Base-by-base conservation (phyloP, 92 coral and sea anemone genomes). In the Siderastrea siderea region DNA sequence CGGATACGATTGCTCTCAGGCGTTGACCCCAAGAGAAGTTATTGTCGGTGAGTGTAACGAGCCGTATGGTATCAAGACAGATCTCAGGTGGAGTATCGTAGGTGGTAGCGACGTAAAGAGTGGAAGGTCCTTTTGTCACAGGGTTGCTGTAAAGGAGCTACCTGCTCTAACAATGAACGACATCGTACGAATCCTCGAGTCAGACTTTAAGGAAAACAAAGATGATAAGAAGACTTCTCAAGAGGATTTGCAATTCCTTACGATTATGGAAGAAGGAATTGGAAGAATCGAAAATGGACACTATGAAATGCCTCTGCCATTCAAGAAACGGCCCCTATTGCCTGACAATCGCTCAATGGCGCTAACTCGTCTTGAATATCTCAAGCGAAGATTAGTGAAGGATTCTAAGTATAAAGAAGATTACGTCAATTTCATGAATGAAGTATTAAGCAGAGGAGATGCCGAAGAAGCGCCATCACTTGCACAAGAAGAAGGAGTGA, bases 11-110 rank as follows among this genome's bases (percentile, higher is more conserved):
- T n/a, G n/a, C n/a, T n/a, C n/a, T n/a, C n/a, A n/a, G 86, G 90
- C 71, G 3, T 64, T 78, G 10, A 63, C 55, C 71, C 83, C 83
- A 63, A 78, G 69, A 77, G 68, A 77, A 77, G 81, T 77, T 38
- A 59, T 77, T 13, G 3, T 54, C 10, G 81, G 81, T 7, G 6
- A 45, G 13, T 5, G 0, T 9, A 77, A 60, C 16, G 54, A 78
- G 38, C 70, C 71, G 13, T 78, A 78, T 44, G 83, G 54, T 13
- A 63, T 78, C 47, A 78, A 61, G 43, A 60, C 69, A 13, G 81
- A 77, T 45, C 81, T 77, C 68, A 68, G 81, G 1, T 59, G 83
- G 73, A 78, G 83, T 17, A 63, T 78, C 15, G 60, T 78, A 10
- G 72, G 71, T 63, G 71, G 59, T 2, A 64, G 49, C 2, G 8